Percentiles rank a stretch among this genome's conserved stretches.
These are phyloP conservation scores for Dolichallabes microphthalmus DNA, from an alignment of 2,113 vertebrate species.

Conservation along the genomic window DNA sequence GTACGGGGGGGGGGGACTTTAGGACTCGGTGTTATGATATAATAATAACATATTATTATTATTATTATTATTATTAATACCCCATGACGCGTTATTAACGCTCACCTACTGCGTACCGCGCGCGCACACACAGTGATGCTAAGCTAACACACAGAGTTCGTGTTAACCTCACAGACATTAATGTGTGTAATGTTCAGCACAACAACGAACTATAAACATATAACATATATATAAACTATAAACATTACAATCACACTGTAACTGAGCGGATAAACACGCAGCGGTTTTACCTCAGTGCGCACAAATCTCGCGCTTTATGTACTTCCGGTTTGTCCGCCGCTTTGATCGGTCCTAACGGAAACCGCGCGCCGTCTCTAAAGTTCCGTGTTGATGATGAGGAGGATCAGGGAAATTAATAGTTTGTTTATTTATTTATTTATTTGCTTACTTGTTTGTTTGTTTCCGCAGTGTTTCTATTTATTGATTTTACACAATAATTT, in stretches of 20 bases:
- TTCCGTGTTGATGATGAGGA: background rate
- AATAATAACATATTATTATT: no score
- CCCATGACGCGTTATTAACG: no score
- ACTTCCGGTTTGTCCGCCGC: slow-evolving; percentile 20
- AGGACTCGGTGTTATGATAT: background rate
- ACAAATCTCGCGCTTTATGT: background rate
- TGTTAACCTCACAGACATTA: no score
- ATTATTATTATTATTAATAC: no score
- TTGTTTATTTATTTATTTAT: no score
- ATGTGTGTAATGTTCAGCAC: background rate
- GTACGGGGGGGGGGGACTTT: background rate
- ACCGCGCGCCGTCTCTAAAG: background rate
- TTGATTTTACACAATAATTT: no score
- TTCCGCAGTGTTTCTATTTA: no score
- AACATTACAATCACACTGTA: no score
- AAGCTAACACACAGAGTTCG: background rate
- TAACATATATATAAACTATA: no score
- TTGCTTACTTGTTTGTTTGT: no score
- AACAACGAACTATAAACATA: background rate
- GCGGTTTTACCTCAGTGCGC: background rate
- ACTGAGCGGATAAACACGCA: background rate
- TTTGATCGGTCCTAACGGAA: slow-evolving; percentile 27
- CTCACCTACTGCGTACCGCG: background rate
- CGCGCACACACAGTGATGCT: background rate
- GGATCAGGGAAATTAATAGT: background rate